Conservation (phyloP, 1,140 invertebrate species). For the Bombus vancouverensis region DNA sequence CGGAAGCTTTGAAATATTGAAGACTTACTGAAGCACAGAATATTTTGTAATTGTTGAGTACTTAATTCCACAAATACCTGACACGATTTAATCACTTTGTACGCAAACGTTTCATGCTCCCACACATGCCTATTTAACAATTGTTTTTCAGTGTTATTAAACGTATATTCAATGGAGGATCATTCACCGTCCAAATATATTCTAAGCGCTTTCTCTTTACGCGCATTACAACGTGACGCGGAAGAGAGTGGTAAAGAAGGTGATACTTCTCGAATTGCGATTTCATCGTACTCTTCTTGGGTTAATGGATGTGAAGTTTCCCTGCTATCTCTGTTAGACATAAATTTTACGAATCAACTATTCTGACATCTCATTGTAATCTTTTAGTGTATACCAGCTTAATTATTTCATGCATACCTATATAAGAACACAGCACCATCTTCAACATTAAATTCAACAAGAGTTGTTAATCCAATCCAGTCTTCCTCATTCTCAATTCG, state of each 20-base stretch:
- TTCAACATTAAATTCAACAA: constrained; percentile 82
- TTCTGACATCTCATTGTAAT: background rate
- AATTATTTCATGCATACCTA: constrained; percentile 79
- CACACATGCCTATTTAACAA: constrained; percentile 49
- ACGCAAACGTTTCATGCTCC: constrained; percentile 53
- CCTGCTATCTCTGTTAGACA: constrained; percentile 72
- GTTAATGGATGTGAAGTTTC: constrained; percentile 78
- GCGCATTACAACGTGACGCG: constrained; percentile 81
- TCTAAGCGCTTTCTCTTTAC: constrained; percentile 88
- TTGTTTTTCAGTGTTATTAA: constrained; percentile 41
- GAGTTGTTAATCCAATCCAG: constrained; percentile 83
- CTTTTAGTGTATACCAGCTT: background rate
- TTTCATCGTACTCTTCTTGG: constrained; percentile 85
- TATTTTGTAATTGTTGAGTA: constrained; percentile 54
- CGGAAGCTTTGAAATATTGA: constrained; percentile 58
- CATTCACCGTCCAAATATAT: constrained; percentile 87
- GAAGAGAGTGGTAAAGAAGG: constrained; percentile 77
- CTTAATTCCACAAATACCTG: constrained; percentile 42
- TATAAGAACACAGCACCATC: constrained; percentile 85
- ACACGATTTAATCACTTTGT: constrained; percentile 37
- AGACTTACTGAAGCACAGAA: constrained; percentile 58
- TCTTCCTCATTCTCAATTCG: constrained; percentile 84
- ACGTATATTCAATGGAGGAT: constrained; percentile 59
- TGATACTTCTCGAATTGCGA: constrained; percentile 85
- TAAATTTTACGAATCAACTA: background rate